Evolutionary conservation across 2,888 invertebrate genomes (phyloP).

Genomic region (Empis livida): DNA sequence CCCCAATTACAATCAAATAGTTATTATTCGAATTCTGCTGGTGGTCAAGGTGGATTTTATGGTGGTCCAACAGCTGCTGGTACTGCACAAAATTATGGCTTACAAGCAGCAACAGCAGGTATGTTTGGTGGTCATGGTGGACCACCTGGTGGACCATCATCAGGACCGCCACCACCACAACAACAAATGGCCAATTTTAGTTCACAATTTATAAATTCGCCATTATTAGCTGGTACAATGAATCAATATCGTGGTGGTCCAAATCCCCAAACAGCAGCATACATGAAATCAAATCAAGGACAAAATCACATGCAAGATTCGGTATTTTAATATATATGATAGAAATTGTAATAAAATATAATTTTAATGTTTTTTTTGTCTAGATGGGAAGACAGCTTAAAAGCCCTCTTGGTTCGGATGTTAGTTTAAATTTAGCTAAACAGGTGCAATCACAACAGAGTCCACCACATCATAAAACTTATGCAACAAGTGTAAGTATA

Average conservation of each 20-base stretch:
- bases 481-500: conserved; percentile 30
- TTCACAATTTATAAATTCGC: conserved; percentile 47
- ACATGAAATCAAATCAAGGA: conserved; percentile 33
- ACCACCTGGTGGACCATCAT: conserved; percentile 26
- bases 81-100: conserved; percentile 27
- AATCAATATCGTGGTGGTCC: conserved; percentile 35
- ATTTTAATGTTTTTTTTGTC: conserved; percentile 6
- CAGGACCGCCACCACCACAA: conserved; percentile 27
- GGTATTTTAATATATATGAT: conserved; percentile 17
- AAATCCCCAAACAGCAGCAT: conserved; percentile 24
- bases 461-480: conserved; percentile 36
- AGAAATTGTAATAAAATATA: neutral
- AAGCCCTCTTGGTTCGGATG: conserved; percentile 34
- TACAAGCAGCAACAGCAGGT: conserved; percentile 28
- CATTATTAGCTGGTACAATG: conserved; percentile 47
- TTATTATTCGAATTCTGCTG: conserved; percentile 35
- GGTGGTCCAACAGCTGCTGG: conserved; percentile 29
- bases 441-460: conserved; percentile 36
- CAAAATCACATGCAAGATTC: conserved; percentile 37
- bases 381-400: conserved; percentile 36
- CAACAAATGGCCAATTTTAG: conserved; percentile 36
- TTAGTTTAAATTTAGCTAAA: conserved; percentile 33
- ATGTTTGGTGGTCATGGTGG: conserved; percentile 33
- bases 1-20: conserved; percentile 34
- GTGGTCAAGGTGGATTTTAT: conserved; percentile 32